phyloP scores from a whole-genome alignment of 2,797 vertebrate species.

The Pantherophis vulpinus region DNA sequence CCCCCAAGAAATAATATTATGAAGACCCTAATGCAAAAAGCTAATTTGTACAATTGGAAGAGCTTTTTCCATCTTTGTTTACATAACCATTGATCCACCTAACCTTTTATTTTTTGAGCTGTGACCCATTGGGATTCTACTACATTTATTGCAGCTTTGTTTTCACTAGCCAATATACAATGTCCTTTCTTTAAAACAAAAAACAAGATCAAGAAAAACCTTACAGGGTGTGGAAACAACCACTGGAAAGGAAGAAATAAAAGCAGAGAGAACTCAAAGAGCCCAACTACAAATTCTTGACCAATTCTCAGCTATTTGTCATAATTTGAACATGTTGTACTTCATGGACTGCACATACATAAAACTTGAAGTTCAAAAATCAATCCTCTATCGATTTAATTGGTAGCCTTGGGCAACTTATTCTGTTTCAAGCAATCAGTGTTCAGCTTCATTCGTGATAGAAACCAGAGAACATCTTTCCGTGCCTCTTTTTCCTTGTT shows the following conservation, averaged over 20 bases:
- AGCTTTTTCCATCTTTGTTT: background rate
- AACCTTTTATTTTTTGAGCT: background rate
- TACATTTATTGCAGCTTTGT: background rate
- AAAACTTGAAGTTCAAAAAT: background rate
- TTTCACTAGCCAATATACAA: background rate
- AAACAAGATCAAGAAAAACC: background rate
- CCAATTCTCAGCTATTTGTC: background rate
- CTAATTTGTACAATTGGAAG: background rate
- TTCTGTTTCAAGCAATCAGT: background rate
- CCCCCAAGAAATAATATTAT: background rate
- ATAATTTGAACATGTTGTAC: background rate
- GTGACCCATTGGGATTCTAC: background rate
- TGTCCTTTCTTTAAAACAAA: background rate
- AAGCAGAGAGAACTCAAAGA: background rate
- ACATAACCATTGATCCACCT: background rate
- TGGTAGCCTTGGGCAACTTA: background rate
- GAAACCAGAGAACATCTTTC: background rate
- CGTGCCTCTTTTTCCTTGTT: background rate
- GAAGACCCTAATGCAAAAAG: background rate
- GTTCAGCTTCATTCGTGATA: background rate
- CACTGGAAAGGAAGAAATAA: background rate
- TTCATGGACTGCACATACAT: background rate
- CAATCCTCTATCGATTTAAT: background rate
- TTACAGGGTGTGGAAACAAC: background rate
- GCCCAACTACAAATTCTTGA: background rate